These are phyloP conservation scores for Lutjanus campechanus DNA, from an alignment of 2,797 vertebrate genomes.

Conservation along the genomic window DNA sequence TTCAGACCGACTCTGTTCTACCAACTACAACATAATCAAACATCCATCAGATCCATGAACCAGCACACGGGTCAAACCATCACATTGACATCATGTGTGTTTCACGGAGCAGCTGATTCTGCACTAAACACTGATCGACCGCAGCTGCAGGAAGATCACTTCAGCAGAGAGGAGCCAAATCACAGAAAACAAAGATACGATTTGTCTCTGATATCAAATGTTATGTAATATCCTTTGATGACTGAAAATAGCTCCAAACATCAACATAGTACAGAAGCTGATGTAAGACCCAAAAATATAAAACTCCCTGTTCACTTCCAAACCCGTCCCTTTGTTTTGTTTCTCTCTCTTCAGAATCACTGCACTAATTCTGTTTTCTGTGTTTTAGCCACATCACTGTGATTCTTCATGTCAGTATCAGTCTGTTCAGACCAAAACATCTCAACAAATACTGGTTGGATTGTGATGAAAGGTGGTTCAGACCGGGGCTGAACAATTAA, in stretches of 20 bases:
- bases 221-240: conserved; percentile 12
- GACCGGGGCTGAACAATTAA: no score
- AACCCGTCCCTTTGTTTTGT: not conserved
- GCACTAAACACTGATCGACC: not conserved
- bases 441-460: no score
- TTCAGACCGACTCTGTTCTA: not conserved
- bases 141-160: not conserved
- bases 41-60: not conserved
- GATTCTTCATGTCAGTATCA: not conserved
- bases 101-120: not conserved
- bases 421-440: not conserved
- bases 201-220: not conserved
- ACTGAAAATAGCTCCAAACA: conserved; percentile 48
- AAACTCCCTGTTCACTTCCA: not conserved
- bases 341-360: not conserved
- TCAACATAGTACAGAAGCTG: conserved; percentile 2
- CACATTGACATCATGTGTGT: not conserved
- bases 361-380: not conserved
- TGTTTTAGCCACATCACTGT: not conserved
- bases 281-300: conserved; percentile 48
- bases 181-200: not conserved
- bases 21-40: not conserved
- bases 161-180: not conserved
- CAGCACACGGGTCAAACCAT: not conserved
- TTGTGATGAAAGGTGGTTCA: no score